Conservation (phyloP, 2,797 vertebrate genomes). For the Crenuchus spilurus region DNA sequence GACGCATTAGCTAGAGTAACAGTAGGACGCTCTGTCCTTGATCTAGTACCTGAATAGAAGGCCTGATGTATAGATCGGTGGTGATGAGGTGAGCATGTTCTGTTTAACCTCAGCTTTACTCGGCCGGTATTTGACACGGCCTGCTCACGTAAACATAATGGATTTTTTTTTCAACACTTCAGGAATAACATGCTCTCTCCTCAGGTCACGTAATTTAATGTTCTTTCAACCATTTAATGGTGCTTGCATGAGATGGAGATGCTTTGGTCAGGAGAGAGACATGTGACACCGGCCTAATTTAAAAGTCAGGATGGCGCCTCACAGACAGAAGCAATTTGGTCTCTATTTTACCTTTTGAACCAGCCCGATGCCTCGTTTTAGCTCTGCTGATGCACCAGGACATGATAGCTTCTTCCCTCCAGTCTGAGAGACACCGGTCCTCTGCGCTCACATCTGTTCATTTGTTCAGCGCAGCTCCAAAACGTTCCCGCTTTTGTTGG, state of each 20-base stretch:
- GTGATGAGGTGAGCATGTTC: constrained; percentile 44
- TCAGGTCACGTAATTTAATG: constrained; percentile 66
- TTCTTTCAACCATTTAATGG: constrained; percentile 71
- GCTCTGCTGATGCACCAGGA: constrained; percentile 62
- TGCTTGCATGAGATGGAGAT: constrained; percentile 47
- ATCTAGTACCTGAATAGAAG: constrained; percentile 17
- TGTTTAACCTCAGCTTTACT: constrained; percentile 53
- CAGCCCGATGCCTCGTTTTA: constrained; percentile 61
- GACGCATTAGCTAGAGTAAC: not conserved
- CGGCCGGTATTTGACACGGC: constrained; percentile 49
- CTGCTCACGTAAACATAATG: constrained; percentile 60
- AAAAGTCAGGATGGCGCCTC: constrained; percentile 56
- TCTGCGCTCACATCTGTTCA: constrained; percentile 15
- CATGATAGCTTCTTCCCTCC: constrained; percentile 64
- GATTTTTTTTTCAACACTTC: constrained; percentile 61
- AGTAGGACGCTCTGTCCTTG: not conserved
- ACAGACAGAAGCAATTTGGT: constrained; percentile 69
- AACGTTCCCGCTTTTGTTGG: constrained; percentile 59
- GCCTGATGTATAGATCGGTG: constrained; percentile 43
- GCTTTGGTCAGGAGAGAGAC: constrained; percentile 55
- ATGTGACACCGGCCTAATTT: constrained; percentile 55
- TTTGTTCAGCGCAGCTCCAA: constrained; percentile 30
- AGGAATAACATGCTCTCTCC: constrained; percentile 62
- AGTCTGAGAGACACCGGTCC: constrained; percentile 27
- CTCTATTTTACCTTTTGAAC: constrained; percentile 63